phyloP scores from a whole-genome alignment of 2,113 vertebrate genomes.

The Neolamprologus falcicula region DNA sequence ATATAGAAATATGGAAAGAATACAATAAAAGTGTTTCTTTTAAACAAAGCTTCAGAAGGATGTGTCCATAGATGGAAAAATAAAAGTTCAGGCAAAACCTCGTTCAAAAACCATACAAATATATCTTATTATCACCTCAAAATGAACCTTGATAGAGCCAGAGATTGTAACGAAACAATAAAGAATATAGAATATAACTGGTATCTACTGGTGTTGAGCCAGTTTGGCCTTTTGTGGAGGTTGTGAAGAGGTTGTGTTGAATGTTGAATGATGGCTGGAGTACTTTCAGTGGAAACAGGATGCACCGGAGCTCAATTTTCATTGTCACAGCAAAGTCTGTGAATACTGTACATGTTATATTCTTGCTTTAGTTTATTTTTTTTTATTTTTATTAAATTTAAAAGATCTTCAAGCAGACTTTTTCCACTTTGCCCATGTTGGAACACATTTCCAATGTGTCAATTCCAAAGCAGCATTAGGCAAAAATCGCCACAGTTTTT shows the following conservation, averaged over 20 bases:
- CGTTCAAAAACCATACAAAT: accelerated
- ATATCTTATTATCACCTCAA: accelerated
- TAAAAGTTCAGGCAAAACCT: not conserved
- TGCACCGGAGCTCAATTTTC: not conserved
- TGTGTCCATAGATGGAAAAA: not conserved
- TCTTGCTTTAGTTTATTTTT: not conserved
- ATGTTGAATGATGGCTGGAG: not conserved
- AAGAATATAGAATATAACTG: not conserved
- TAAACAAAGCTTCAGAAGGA: not conserved
- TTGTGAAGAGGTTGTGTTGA: accelerated
- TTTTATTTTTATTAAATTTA: too few relatives aligned
- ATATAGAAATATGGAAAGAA: not conserved
- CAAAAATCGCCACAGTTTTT: accelerated
- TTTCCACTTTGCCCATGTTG: not conserved
- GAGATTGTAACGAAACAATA: accelerated
- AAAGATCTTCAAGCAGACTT: not conserved
- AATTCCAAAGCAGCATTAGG: not conserved
- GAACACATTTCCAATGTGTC: not conserved
- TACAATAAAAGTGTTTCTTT: not conserved
- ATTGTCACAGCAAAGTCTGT: not conserved
- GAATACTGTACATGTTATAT: not conserved
- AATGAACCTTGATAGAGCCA: not conserved
- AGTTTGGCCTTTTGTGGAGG: accelerated
- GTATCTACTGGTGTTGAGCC: accelerated
- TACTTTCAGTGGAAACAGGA: accelerated